Percentiles rank a stretch among this genome's conserved stretches.
Evolutionary conservation across 2,888 invertebrate species (phyloP).

Genomic region (Drosophila putrida): DNA sequence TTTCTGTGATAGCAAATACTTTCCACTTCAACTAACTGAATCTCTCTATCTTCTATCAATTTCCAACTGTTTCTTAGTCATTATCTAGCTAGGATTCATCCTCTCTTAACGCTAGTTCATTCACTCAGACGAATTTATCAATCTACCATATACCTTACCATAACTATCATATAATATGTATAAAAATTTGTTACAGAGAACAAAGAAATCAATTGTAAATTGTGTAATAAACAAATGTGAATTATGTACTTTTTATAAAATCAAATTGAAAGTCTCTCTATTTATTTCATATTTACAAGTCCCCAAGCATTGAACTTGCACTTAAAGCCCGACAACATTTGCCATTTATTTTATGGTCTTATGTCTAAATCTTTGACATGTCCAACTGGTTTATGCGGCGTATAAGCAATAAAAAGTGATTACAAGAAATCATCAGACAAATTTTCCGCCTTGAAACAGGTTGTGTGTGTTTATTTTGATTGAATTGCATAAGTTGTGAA

Average conservation of each 20-base stretch:
- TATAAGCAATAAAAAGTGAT: constrained; percentile 46
- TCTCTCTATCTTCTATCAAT: constrained; percentile 16
- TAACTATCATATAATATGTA: constrained; percentile 57
- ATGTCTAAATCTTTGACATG: constrained; percentile 47
- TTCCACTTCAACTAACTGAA: constrained; percentile 39
- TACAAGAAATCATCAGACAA: constrained; percentile 45
- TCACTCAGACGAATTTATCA: constrained; percentile 72
- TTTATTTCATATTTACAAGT: constrained; percentile 6
- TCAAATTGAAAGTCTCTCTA: constrained; percentile 29
- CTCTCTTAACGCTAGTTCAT: constrained; percentile 56
- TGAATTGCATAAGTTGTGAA: constrained; percentile 58
- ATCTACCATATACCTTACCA: constrained; percentile 50
- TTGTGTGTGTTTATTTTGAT: constrained; percentile 53
- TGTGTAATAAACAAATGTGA: constrained; percentile 73
- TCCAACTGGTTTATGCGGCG: constrained; percentile 66
- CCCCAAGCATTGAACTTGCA: constrained; percentile 74
- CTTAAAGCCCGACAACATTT: constrained; percentile 28
- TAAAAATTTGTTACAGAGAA: constrained; percentile 64
- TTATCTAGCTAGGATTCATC: constrained; percentile 52
- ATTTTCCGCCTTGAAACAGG: constrained; percentile 63
- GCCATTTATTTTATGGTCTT: constrained; percentile 37
- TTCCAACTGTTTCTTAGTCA: constrained; percentile 59
- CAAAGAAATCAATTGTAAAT: constrained; percentile 66
- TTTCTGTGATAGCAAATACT: constrained; percentile 78
- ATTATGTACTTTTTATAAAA: constrained; percentile 80